Conservation (phyloP, 2,113 vertebrate genomes). For the Lampris megalopsis region DNA sequence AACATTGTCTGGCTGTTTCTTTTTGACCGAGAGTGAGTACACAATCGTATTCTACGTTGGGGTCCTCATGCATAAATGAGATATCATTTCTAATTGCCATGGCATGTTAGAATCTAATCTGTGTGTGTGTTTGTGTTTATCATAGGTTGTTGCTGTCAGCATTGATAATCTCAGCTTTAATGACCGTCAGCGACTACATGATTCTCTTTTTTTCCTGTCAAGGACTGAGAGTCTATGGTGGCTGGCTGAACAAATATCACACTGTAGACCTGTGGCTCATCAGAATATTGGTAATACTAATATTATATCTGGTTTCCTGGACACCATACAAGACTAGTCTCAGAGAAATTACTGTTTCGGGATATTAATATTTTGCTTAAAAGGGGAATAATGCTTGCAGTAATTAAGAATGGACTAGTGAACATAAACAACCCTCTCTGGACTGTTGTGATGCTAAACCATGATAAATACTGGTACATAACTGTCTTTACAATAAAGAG, state of each 20-base stretch:
- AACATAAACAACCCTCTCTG: too few relatives aligned
- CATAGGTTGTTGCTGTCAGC: constrained; percentile 76
- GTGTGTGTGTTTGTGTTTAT: constrained; percentile 17
- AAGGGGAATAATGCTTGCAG: too few relatives aligned
- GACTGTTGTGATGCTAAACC: too few relatives aligned
- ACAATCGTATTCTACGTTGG: neutral
- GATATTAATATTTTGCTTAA: neutral
- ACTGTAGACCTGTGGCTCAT: constrained; percentile 82
- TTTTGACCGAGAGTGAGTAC: constrained; percentile 78
- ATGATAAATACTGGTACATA: too few relatives aligned
- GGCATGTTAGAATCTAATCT: neutral
- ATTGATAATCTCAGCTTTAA: constrained; percentile 77
- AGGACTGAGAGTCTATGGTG: constrained; percentile 74
- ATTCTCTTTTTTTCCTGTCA: constrained; percentile 81
- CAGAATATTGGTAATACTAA: constrained; percentile 79
- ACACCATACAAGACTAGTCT: neutral
- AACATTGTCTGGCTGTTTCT: constrained; percentile 75
- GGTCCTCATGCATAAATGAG: neutral
- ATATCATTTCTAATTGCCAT: neutral
- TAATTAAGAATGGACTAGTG: too few relatives aligned
- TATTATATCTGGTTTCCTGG: neutral
- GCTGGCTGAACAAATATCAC: constrained; percentile 77
- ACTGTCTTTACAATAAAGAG: too few relatives aligned
- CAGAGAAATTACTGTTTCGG: neutral
- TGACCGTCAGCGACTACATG: constrained; percentile 65